Base-by-base conservation (phyloP, 1,140 invertebrate species). In the Rhopalosiphum padi region DNA sequence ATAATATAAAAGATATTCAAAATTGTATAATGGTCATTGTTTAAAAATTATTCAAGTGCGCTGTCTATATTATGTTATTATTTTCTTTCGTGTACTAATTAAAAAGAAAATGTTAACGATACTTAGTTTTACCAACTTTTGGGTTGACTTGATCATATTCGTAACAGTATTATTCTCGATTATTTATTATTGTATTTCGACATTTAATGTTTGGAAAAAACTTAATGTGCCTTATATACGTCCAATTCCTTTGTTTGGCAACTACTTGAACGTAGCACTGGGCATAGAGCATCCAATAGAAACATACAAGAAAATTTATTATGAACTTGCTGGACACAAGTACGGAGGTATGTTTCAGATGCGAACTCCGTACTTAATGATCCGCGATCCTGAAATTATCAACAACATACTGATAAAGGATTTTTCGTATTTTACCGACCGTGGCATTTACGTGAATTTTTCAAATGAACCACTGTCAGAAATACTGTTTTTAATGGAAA, bases 401-500 rank as follows among this genome's bases (percentile, higher is more conserved):
- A 77, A 41, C 82, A 94, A 95, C 8, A 94, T 96, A 8, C 46
- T 96, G 15, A 95, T 96, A 7, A 96, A 95, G 94, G 95, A 96
- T 87, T 96, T 96, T 92, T 94, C 95, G 0, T 94, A 94, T 60
- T 96, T 96, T 60, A 93, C 95, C 22, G 94, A 96, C 94, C 95
- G 95, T 53, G 95, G 95, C 8, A 41, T 95, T 23, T 2, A 37
- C 9, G 8, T 35, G 23, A 46, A 87, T 82, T 25, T 30, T n/a
- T 25, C 30, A 23, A 6, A 15, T 8, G 96, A 96, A 94, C 95
- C 95, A 9, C 88, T 97, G 0, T 95, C 95, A 37, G 95, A 95
- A 11, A 96, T 96, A 94, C 94, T 97, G 43, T 96, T 97, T 94
- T 95, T 95, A 1, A 94, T 96, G 23, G 94, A 94, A 46, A 95